Evolutionary conservation across 2,888 invertebrate genomes (phyloP).

Genomic region (Zeuzera pyrina): DNA sequence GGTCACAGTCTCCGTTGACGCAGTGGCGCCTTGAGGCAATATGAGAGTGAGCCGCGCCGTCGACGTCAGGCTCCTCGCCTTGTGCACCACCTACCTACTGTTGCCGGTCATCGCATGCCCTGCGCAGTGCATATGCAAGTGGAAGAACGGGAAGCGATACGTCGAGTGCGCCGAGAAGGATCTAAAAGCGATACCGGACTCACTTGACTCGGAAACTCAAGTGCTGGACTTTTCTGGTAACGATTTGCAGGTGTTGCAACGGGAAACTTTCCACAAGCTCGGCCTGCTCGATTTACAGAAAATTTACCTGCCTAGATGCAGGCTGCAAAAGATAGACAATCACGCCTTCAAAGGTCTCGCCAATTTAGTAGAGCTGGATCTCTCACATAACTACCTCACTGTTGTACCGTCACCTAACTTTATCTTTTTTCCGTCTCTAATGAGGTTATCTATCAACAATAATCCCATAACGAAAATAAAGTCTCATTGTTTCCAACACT

Average conservation of each 20-base stretch:
- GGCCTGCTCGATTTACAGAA: slow-evolving; percentile 89
- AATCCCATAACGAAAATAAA: slow-evolving; percentile 86
- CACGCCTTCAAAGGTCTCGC: slow-evolving; percentile 87
- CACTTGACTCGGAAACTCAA: slow-evolving; percentile 88
- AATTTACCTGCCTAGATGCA: slow-evolving; percentile 85
- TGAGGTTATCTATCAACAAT: slow-evolving; percentile 85
- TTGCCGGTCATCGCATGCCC: slow-evolving; percentile 77
- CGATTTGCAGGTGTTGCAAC: slow-evolving; percentile 83
- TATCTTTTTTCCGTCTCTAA: slow-evolving; percentile 83
- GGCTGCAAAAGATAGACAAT: slow-evolving; percentile 83
- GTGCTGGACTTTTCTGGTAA: slow-evolving; percentile 90
- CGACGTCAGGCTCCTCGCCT: slow-evolving; percentile 57
- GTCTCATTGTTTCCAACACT: slow-evolving; percentile 80
- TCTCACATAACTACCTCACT: slow-evolving; percentile 85
- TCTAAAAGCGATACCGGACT: slow-evolving; percentile 82
- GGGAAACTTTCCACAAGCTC: slow-evolving; percentile 84
- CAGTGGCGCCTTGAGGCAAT: slow-evolving; percentile 51
- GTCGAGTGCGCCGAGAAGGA: slow-evolving; percentile 89
- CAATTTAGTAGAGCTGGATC: slow-evolving; percentile 90
- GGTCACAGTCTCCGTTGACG: slow-evolving; percentile 30
- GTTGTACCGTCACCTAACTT: slow-evolving; percentile 86
- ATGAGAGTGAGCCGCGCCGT: slow-evolving; percentile 52
- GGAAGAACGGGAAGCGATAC: slow-evolving; percentile 94
- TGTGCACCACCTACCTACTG: slow-evolving; percentile 59
- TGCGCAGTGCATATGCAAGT: slow-evolving; percentile 87